Conservation (phyloP, 1,140 invertebrate genomes). For the Drosophila sucinea region DNA sequence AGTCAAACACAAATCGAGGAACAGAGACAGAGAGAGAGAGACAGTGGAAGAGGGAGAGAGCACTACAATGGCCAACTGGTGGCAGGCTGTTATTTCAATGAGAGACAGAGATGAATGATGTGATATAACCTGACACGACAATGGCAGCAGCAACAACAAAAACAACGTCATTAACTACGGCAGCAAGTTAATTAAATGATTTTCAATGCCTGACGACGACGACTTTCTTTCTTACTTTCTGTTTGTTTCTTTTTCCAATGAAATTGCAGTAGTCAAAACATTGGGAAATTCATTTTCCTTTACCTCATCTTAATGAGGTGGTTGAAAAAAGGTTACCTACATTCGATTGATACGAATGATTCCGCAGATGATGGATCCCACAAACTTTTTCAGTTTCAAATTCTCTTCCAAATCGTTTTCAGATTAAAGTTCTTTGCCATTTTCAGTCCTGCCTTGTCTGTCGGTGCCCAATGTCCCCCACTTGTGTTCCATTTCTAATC, state of each 20-base stretch:
- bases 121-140: constrained; percentile 59
- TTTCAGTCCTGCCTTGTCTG: constrained; percentile 1
- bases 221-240: constrained; percentile 55
- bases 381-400: not conserved
- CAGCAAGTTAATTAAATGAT: constrained; percentile 75
- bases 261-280: not conserved
- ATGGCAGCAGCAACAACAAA: constrained; percentile 25
- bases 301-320: not conserved
- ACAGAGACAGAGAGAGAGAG: not conserved
- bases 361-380: no score
- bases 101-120: constrained; percentile 26
- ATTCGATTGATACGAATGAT: no score
- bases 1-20: constrained; percentile 7
- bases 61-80: not conserved
- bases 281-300: constrained; percentile 5
- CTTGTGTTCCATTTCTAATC: constrained; percentile 22
- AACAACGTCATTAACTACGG: constrained; percentile 15
- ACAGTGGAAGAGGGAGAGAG: not conserved
- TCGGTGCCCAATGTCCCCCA: not conserved
- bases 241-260: constrained; percentile 7
- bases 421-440: constrained; percentile 21
- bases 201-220: constrained; percentile 50
- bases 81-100: constrained; percentile 13
- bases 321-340: no score
- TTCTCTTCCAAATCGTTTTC: not conserved